These are phyloP conservation scores for Oxytorus armatus DNA, from an alignment of 2,888 invertebrate species.

Conservation along the genomic window DNA sequence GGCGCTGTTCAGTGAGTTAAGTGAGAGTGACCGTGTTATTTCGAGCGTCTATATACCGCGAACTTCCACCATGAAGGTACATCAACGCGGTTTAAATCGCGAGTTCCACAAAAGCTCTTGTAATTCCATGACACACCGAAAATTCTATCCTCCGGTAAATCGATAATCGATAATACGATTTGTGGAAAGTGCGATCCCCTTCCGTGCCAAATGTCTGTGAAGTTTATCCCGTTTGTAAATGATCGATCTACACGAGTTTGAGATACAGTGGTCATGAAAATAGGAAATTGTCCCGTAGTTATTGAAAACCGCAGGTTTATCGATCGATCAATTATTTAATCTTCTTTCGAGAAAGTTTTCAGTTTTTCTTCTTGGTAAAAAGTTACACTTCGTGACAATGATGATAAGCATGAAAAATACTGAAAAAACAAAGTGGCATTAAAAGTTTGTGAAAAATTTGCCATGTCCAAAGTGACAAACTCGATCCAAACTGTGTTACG, in stretches of 20 bases:
- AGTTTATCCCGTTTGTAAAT: slow-evolving; percentile 14
- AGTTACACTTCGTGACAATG: neutral
- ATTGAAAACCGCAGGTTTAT: neutral
- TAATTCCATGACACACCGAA: neutral
- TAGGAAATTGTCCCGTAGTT: neutral
- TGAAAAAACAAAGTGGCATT: neutral
- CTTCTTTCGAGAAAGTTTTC: neutral
- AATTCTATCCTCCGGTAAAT: slow-evolving; percentile 13
- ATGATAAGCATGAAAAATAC: neutral
- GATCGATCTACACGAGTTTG: neutral
- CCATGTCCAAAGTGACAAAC: neutral
- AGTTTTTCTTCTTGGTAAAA: neutral
- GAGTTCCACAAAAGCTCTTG: neutral
- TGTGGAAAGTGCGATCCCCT: neutral
- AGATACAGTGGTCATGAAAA: neutral
- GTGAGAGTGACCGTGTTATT: slow-evolving; percentile 84
- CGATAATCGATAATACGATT: slow-evolving; percentile 13
- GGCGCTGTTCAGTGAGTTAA: slow-evolving; percentile 82
- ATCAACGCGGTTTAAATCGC: slow-evolving; percentile 56
- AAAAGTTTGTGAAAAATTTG: neutral
- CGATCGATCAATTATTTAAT: neutral
- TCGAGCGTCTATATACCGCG: slow-evolving; percentile 79
- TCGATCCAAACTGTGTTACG: too few relatives aligned
- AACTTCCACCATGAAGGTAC: slow-evolving; percentile 82
- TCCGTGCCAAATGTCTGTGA: slow-evolving; percentile 20